phyloP scores from a whole-genome alignment of 2,888 invertebrate species.

The Sisyra nigra region DNA sequence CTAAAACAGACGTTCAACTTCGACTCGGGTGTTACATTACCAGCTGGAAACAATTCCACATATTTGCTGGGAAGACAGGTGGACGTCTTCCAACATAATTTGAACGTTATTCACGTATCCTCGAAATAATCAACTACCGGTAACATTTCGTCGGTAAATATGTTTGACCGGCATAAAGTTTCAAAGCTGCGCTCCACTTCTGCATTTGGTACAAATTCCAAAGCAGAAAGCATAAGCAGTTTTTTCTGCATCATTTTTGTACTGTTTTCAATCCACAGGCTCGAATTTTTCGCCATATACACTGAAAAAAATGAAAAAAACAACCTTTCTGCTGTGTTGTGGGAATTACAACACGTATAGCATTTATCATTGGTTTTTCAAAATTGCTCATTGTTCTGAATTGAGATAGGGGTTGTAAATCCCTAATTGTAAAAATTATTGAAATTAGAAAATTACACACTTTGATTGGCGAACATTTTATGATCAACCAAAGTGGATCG shows the following conservation, averaged over 20 bases:
- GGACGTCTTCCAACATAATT: slow-evolving; percentile 8
- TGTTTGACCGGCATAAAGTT: slow-evolving; percentile 4
- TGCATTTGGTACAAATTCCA: slow-evolving; percentile 11
- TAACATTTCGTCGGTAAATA: slow-evolving; percentile 3
- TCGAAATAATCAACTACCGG: slow-evolving; percentile 9
- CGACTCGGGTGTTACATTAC: slow-evolving; percentile 6
- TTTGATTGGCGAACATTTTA: too few species aligned
- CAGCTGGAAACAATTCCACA: slow-evolving; percentile 9
- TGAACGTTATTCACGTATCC: slow-evolving; percentile 10
- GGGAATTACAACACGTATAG: slow-evolving; percentile 8
- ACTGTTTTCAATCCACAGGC: slow-evolving; percentile 8
- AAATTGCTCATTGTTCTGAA: slow-evolving; percentile 9
- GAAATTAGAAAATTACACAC: too few species aligned
- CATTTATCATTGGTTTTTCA: slow-evolving; percentile 9
- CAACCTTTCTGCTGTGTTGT: slow-evolving; percentile 8
- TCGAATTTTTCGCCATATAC: slow-evolving; percentile 11
- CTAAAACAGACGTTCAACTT: too few species aligned
- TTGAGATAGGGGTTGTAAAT: too few species aligned
- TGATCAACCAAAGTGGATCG: too few species aligned
- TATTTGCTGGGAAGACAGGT: slow-evolving; percentile 7
- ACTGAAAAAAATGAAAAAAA: slow-evolving; percentile 13
- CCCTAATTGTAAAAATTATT: too few species aligned
- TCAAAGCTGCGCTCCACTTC: slow-evolving; percentile 9
- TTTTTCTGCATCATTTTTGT: slow-evolving; percentile 9
- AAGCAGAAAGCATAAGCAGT: slow-evolving; percentile 9